phyloP scores from a whole-genome alignment of 30 jellyfish, hydroid and myxozoan genomes.

The Aurelia sp. region DNA sequence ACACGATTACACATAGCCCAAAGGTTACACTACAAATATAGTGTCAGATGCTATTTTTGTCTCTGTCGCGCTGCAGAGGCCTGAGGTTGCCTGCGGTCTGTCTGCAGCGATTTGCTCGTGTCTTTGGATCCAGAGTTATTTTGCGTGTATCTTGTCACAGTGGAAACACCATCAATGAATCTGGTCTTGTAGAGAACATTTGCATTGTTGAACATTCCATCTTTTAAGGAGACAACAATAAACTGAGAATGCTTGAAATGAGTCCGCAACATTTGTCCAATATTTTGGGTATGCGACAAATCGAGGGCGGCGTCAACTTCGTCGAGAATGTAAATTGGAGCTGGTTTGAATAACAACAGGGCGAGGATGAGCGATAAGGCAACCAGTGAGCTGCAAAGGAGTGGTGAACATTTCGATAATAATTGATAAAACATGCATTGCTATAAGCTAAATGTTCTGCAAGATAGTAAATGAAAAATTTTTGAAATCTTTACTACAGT shows the following conservation, averaged over 20 bases:
- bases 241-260: conserved; percentile 98
- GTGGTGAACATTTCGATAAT: background rate
- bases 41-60: too few species aligned
- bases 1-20: too few species aligned
- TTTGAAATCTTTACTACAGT: too few species aligned
- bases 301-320: conserved; percentile 99
- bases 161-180: conserved; percentile 97
- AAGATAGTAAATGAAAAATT: too few species aligned
- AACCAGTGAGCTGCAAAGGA: conserved; percentile 85
- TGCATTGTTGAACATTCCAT: conserved; percentile 99
- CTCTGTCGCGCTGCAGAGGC: background rate
- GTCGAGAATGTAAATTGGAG: conserved; percentile 98
- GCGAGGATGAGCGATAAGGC: conserved; percentile 98
- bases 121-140: conserved; percentile 53
- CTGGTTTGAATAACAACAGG: conserved; percentile 96
- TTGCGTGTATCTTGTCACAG: conserved; percentile 92
- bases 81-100: conserved; percentile 55
- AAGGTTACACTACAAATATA: too few species aligned
- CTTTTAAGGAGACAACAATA: conserved; percentile 97
- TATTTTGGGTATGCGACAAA: conserved; percentile 98
- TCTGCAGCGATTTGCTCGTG: conserved; percentile 7
- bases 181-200: conserved; percentile 96
- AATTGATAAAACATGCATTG: too few species aligned
- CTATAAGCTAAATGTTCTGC: too few species aligned
- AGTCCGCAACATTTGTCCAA: conserved; percentile 96